phyloP scores from a whole-genome alignment of 1,140 invertebrate species.

The Lepidurus arcticus region DNA sequence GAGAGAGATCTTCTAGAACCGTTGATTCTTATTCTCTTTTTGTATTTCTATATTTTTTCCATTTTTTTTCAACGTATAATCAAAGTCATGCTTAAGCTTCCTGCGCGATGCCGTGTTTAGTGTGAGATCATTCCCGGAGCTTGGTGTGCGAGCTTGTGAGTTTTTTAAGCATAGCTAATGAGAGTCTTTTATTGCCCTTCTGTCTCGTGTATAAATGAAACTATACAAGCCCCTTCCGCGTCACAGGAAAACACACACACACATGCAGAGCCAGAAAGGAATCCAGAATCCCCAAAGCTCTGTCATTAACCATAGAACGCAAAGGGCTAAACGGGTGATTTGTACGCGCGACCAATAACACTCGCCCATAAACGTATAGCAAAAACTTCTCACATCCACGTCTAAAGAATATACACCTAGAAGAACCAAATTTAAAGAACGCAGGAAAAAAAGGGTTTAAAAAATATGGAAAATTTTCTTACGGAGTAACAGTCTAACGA shows the following conservation, averaged over 20 bases:
- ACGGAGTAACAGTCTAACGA: neutral
- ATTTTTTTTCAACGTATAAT: neutral
- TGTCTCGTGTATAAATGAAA: neutral
- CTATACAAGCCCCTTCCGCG: conserved; percentile 5
- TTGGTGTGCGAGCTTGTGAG: neutral
- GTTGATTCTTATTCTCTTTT: neutral
- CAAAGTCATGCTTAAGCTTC: conserved; percentile 21
- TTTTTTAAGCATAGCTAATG: conserved; percentile 11
- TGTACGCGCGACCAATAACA: conserved; percentile 12
- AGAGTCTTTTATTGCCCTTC: neutral
- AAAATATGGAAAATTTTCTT: neutral
- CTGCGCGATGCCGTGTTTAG: neutral
- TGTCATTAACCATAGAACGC: conserved; percentile 16
- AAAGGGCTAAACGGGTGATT: conserved; percentile 6
- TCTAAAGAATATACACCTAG: too few species aligned
- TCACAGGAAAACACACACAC: neutral
- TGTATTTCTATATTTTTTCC: neutral
- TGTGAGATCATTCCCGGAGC: conserved; percentile 14
- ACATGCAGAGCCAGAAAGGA: neutral
- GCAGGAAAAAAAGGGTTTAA: too few species aligned
- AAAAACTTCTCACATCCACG: too few species aligned
- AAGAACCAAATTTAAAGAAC: too few species aligned
- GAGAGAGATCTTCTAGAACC: neutral
- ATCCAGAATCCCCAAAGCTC: neutral
- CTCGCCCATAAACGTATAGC: neutral